phyloP scores from a whole-genome alignment of 2,797 vertebrate genomes.

The Hylomyscus alleni region DNA sequence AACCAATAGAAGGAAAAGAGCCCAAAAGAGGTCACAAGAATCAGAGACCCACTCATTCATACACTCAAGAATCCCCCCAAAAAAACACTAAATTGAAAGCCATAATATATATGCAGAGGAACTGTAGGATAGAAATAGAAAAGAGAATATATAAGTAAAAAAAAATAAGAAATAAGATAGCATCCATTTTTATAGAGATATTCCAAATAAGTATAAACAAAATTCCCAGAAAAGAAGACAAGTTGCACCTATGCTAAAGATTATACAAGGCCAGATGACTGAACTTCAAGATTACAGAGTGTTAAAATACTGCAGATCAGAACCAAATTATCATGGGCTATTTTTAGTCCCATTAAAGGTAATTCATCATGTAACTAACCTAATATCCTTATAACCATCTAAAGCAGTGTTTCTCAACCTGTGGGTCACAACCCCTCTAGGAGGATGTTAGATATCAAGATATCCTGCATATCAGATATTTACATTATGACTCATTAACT shows the following conservation, averaged over 20 bases:
- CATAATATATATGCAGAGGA: background rate
- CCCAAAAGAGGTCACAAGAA: background rate
- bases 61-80: background rate
- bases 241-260: background rate
- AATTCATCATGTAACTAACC: background rate
- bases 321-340: background rate
- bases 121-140: background rate
- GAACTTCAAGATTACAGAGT: background rate
- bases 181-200: background rate
- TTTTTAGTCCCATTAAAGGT: background rate
- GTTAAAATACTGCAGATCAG: background rate
- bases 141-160: background rate
- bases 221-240: background rate
- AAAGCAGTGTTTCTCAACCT: background rate
- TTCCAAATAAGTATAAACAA: background rate
- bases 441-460: background rate
- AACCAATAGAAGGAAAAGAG: background rate
- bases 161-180: background rate
- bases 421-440: background rate
- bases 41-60: background rate
- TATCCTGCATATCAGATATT: background rate
- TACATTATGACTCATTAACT: background rate
- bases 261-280: background rate
- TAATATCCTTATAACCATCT: background rate
- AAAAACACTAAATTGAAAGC: background rate